phyloP scores from a whole-genome alignment of 2,888 invertebrate species.

The Cosmorhoe ocellata region DNA sequence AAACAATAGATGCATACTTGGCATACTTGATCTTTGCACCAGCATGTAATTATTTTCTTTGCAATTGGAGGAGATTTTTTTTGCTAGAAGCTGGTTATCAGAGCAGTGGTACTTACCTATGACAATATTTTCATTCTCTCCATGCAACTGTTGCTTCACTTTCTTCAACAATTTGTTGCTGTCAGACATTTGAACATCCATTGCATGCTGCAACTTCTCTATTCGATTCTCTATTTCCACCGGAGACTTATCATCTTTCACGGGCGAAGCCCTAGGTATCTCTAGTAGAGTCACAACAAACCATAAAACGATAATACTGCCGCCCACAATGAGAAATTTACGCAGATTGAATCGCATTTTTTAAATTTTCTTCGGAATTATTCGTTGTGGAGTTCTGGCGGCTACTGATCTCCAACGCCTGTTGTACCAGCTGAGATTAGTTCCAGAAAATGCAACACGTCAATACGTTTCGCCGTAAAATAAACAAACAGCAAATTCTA shows the following conservation, averaged over 20 bases:
- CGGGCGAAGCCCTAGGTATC: conserved; percentile 39
- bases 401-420: conserved; percentile 6
- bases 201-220: conserved; percentile 47
- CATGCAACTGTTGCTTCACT: conserved; percentile 43
- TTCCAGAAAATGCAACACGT: conserved; percentile 30
- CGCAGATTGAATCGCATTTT: conserved; percentile 69
- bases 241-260: conserved; percentile 10
- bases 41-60: too few species aligned
- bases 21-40: too few species aligned
- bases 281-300: conserved; percentile 53
- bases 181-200: conserved; percentile 54
- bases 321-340: conserved; percentile 51
- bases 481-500: conserved; percentile 35
- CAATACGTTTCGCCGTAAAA: conserved; percentile 24
- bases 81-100: too few species aligned
- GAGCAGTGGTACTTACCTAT: too few species aligned
- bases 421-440: too few species aligned
- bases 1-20: too few species aligned
- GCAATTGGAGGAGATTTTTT: too few species aligned
- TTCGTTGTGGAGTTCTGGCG: not conserved
- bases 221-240: conserved; percentile 53
- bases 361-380: conserved; percentile 10
- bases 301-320: conserved; percentile 54
- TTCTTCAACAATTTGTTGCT: conserved; percentile 54
- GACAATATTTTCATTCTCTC: conserved; percentile 26